phyloP scores from a whole-genome alignment of 2,113 vertebrate species.

The Cyprinodon brontotheroides region DNA sequence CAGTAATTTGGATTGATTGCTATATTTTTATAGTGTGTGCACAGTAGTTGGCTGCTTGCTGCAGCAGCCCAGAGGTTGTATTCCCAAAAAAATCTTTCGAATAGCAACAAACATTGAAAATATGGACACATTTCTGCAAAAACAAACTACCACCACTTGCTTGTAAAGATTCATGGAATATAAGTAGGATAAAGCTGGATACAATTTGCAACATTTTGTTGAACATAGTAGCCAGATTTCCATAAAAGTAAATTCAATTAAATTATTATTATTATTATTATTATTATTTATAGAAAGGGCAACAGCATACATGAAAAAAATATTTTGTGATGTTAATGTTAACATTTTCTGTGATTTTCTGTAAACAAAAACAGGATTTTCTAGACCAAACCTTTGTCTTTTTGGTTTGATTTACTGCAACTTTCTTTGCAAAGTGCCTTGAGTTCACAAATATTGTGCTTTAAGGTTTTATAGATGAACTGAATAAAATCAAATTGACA shows the following conservation, averaged over 20 bases:
- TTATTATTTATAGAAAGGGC: too few relatives aligned
- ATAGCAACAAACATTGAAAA: not conserved
- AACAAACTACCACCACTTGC: not conserved
- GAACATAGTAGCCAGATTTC: not conserved
- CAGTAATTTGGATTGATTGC: conserved; percentile 4
- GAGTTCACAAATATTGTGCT: too few relatives aligned
- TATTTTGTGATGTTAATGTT: too few relatives aligned
- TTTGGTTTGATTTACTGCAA: too few relatives aligned
- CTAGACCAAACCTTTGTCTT: too few relatives aligned
- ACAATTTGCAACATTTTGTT: not conserved
- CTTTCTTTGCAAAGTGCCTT: too few relatives aligned
- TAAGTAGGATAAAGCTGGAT: not conserved
- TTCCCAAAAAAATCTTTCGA: not conserved
- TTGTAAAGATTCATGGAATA: not conserved
- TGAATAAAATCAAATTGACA: too few relatives aligned
- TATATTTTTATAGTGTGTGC: not conserved
- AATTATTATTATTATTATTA: too few relatives aligned
- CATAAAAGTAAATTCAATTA: not conserved
- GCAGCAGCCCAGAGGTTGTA: not conserved
- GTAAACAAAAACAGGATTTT: too few relatives aligned
- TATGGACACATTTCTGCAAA: not conserved
- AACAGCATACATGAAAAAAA: too few relatives aligned
- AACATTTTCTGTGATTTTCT: too few relatives aligned
- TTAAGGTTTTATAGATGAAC: too few relatives aligned
- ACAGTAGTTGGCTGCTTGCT: not conserved